phyloP scores from a whole-genome alignment of 2,797 vertebrate species.

The Liasis olivaceus region DNA sequence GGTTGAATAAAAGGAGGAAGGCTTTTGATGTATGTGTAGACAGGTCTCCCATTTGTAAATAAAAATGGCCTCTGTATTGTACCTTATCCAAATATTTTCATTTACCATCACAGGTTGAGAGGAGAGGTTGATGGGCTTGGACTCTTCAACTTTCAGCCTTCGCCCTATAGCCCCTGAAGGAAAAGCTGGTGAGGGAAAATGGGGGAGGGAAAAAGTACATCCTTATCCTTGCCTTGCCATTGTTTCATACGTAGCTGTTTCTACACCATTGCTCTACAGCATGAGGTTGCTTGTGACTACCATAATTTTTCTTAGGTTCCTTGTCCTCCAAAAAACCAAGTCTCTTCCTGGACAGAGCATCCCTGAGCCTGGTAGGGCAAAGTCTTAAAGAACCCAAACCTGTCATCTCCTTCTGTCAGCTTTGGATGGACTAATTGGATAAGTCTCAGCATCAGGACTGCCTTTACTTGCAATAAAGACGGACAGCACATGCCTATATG shows the following conservation, averaged over 20 bases:
- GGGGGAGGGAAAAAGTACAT: background rate
- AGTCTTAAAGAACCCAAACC: conserved; percentile 67
- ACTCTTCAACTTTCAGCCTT: conserved; percentile 76
- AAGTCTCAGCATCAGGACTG: conserved; percentile 70
- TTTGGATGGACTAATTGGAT: conserved; percentile 77
- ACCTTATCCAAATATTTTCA: conserved; percentile 82
- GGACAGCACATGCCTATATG: conserved; percentile 1
- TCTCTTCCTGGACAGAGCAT: background rate
- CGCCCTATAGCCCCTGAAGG: conserved; percentile 44
- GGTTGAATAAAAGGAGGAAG: conserved; percentile 58
- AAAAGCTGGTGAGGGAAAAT: conserved; percentile 10
- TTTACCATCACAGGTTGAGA: conserved; percentile 71
- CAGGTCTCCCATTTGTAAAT: conserved; percentile 76
- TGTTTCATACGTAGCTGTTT: background rate
- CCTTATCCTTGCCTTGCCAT: background rate
- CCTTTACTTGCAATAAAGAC: conserved; percentile 74
- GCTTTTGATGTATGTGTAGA: conserved; percentile 72
- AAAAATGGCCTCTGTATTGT: conserved; percentile 71
- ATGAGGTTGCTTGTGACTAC: background rate
- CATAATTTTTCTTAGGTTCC: background rate
- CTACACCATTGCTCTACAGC: background rate
- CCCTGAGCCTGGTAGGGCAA: conserved; percentile 30
- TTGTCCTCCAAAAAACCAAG: background rate
- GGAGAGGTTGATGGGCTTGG: conserved; percentile 67
- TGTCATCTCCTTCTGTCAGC: conserved; percentile 62